Evolutionary conservation across 2,113 vertebrate species (phyloP), one percentile per base, ranked within the genome.

Genomic region (Perca schrenkii): DNA sequence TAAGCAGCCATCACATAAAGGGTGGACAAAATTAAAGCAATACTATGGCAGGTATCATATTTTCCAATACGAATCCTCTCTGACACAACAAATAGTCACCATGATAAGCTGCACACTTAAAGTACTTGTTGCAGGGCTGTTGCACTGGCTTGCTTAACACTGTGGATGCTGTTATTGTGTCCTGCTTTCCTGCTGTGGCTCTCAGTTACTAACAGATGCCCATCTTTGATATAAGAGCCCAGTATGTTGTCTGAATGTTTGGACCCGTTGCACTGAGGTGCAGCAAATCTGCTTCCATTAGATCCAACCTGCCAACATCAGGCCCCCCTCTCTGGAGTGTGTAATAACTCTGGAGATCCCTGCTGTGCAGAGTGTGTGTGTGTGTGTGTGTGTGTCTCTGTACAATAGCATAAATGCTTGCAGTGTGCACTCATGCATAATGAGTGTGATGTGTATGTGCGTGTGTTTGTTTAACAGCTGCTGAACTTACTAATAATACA

Each of bases 241-340:
- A n/a, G n/a, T n/a, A n/a, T n/a, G n/a, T n/a, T n/a, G n/a, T n/a
- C n/a, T n/a, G n/a, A n/a, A n/a, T n/a, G n/a, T n/a, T n/a, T n/a
- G n/a, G n/a, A n/a, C n/a, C n/a, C n/a, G n/a, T n/a, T n/a, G n/a
- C n/a, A n/a, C n/a, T n/a, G n/a, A n/a, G n/a, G 78, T 75, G 69
- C 57, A 73, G 74, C 58, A 80, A 89, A 88, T 86, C 76, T 80
- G 79, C 58, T 81, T 86, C 66, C 63, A 28, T 2, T 25, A 53
- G 34, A 60, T 3, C 50, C 54, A 56, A 60, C 56, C 74, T 76
- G 69, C 36, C 58, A 62, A 82, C 75, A 84, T 74, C 66, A 86
- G 82, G 17, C 49, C 57, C 31, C 62, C 14, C 0, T 83, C 73
- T 54, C n/a, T 50, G 65, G 65, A 67, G 58, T 49, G 61, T 82